phyloP scores from a whole-genome alignment of 64 coral and sea anemone genomes.

The Cladopsammia gracilis region DNA sequence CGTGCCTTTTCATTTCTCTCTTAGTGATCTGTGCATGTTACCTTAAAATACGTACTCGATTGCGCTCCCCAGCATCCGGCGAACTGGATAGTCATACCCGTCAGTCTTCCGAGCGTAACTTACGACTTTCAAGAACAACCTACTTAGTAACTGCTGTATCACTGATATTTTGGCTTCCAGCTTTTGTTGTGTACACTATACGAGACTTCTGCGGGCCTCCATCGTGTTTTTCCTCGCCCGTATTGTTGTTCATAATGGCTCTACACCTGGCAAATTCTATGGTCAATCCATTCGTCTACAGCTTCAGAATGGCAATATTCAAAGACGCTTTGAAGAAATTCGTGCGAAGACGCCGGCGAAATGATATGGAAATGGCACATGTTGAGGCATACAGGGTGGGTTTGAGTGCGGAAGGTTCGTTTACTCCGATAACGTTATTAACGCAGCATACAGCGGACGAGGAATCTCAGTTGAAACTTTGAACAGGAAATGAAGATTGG shows the following conservation, averaged over 20 bases:
- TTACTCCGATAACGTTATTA: too few species aligned
- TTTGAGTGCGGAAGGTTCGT: neutral
- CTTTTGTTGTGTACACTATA: neutral
- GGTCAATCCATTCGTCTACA: slow-evolving; percentile 23
- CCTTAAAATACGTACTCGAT: neutral
- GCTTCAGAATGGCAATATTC: neutral
- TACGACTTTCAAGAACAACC: neutral
- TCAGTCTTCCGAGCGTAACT: neutral
- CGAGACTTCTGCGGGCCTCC: neutral
- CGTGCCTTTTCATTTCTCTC: neutral
- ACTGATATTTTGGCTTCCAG: neutral
- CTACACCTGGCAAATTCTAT: neutral
- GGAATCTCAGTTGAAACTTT: too few species aligned
- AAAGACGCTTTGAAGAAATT: slow-evolving; percentile 1
- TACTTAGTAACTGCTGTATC: neutral
- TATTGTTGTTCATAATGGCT: neutral
- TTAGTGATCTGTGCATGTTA: neutral
- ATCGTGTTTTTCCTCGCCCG: neutral
- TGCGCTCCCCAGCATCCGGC: neutral
- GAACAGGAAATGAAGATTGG: too few species aligned
- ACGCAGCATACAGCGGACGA: too few species aligned
- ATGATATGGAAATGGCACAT: neutral
- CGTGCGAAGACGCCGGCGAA: neutral
- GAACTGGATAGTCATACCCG: neutral
- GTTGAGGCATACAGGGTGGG: neutral